These are phyloP conservation scores for Uria lomvia DNA, from an alignment of 2,113 vertebrate genomes.

Conservation along the genomic window DNA sequence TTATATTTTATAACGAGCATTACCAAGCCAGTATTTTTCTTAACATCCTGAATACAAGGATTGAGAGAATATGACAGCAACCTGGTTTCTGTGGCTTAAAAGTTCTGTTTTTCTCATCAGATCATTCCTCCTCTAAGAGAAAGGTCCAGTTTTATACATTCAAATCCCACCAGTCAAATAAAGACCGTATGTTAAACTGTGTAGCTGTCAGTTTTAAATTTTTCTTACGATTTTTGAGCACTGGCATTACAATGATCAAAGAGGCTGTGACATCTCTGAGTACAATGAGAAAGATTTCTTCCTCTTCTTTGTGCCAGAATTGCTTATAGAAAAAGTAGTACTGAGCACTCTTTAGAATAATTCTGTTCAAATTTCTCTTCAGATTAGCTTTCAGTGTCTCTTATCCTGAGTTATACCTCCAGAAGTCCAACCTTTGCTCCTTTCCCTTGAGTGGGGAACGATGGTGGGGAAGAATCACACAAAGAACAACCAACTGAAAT, in stretches of 20 bases:
- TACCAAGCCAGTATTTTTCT: not conserved
- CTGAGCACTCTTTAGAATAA: not conserved
- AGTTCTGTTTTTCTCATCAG: not conserved
- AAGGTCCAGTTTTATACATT: not conserved
- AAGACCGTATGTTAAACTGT: not conserved
- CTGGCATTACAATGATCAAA: not conserved
- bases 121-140: not conserved
- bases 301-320: not conserved
- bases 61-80: not conserved
- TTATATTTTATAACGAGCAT: not conserved
- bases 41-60: not conserved
- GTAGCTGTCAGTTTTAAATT: not conserved
- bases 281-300: not conserved
- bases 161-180: not conserved
- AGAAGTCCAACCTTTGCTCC: not conserved
- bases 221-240: not conserved
- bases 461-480: not conserved
- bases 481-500: not conserved
- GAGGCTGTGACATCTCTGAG: not conserved
- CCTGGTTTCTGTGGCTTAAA: not conserved
- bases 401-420: not conserved
- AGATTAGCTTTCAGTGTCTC: not conserved
- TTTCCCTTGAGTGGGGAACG: not conserved
- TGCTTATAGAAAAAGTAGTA: not conserved
- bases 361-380: not conserved